Conservation (phyloP, 2,113 vertebrate species). For the Steatornis caripensis region DNA sequence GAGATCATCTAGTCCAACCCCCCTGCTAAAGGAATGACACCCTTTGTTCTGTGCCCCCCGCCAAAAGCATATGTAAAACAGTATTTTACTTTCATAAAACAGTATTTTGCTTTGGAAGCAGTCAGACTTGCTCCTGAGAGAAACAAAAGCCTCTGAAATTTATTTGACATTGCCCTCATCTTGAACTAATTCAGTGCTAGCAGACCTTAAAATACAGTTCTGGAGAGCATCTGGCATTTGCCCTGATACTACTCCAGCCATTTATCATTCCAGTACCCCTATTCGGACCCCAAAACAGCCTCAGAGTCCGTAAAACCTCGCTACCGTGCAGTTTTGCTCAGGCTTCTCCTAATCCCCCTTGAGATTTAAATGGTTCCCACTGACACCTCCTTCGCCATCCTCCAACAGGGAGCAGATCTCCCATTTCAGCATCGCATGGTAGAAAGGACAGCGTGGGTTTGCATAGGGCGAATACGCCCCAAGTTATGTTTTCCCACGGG, state of each 20-base stretch:
- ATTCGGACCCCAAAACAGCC: not conserved
- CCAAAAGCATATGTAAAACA: not conserved
- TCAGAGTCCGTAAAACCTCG: not conserved
- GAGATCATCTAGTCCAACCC: no score
- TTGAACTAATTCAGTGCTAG: not conserved
- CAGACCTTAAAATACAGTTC: not conserved
- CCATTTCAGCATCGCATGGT: rapidly evolving
- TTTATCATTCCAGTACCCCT: not conserved
- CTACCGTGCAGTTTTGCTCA: not conserved
- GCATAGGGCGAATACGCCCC: not conserved
- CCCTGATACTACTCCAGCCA: not conserved
- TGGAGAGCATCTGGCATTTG: not conserved
- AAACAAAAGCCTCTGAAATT: not conserved
- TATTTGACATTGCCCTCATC: not conserved
- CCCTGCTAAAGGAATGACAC: no score
- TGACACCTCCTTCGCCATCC: not conserved
- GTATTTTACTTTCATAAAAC: not conserved
- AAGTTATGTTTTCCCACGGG: not conserved
- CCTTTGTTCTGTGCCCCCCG: not conserved
- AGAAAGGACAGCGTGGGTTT: not conserved
- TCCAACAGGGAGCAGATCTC: not conserved
- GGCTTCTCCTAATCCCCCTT: not conserved
- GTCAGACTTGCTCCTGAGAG: not conserved
- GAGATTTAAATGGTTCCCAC: not conserved
- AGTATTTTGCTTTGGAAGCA: not conserved